A percentile compares a stretch with the other conserved stretches of the same genome.
These are phyloP conservation scores for Eulemur macaco DNA, from an alignment of 2,113 vertebrate species.

Conservation along the genomic window DNA sequence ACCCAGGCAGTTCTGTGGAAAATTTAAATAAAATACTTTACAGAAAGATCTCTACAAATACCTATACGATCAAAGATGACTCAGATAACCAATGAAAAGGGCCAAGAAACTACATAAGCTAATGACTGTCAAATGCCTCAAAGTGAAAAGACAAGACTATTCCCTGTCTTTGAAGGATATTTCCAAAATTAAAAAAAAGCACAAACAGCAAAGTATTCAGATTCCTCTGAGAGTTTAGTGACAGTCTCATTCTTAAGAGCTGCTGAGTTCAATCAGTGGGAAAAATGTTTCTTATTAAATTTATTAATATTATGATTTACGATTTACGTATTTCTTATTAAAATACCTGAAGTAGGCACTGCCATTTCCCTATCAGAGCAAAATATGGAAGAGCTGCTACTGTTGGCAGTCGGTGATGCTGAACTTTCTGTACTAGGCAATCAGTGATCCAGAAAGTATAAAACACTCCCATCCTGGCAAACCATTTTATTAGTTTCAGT, in stretches of 20 bases:
- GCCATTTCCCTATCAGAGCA: background rate
- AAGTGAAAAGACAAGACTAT: background rate
- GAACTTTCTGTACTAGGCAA: constrained; percentile 22
- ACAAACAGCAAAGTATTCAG: background rate
- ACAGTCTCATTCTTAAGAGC: background rate
- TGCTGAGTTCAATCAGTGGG: background rate
- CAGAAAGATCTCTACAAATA: background rate
- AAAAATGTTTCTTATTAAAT: background rate
- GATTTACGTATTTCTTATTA: background rate
- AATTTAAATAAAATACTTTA: background rate
- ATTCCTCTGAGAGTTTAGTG: background rate
- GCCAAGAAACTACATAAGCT: background rate
- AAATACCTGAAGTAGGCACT: background rate
- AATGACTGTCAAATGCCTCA: background rate
- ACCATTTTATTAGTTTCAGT: constrained; percentile 69
- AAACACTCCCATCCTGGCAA: constrained; percentile 50
- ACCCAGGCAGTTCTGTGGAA: background rate
- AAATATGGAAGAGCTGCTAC: background rate
- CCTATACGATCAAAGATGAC: background rate
- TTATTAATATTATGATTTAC: background rate
- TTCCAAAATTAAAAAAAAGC: background rate
- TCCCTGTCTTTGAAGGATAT: background rate
- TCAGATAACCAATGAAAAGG: background rate
- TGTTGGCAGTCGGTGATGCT: background rate
- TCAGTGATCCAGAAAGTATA: constrained; percentile 63